These are phyloP conservation scores for Megaustenia siamemsis DNA, from an alignment of 2,888 invertebrate species.

Conservation along the genomic window DNA sequence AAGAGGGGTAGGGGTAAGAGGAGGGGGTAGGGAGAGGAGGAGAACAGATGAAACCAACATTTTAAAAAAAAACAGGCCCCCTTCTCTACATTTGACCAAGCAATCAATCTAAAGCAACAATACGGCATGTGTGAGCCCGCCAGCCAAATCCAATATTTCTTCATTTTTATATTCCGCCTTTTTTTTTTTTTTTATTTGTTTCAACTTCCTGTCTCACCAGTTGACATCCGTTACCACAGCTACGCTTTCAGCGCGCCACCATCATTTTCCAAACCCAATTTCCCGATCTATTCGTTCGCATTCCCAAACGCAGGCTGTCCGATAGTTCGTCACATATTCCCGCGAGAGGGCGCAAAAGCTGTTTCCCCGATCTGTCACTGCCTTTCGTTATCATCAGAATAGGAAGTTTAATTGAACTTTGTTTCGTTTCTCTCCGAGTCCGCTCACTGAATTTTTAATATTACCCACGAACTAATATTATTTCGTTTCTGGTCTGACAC, in stretches of 20 bases:
- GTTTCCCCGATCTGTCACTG: not conserved
- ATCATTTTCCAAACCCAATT: not conserved
- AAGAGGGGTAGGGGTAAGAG: too few relatives aligned
- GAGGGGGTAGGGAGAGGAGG: too few relatives aligned
- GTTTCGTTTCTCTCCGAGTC: not conserved
- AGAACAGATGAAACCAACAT: too few relatives aligned
- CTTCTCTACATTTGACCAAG: too few relatives aligned
- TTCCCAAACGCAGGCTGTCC: not conserved
- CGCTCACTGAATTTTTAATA: not conserved
- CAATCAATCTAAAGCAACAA: too few relatives aligned
- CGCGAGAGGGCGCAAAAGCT: not conserved
- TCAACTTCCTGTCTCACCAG: not conserved
- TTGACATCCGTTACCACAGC: not conserved
- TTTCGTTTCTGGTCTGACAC: not conserved
- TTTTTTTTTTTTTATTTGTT: too few relatives aligned
- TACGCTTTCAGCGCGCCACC: not conserved
- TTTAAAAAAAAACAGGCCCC: too few relatives aligned
- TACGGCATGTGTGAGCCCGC: too few relatives aligned
- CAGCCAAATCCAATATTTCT: too few relatives aligned
- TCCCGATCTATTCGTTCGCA: not conserved
- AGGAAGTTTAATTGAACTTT: not conserved
- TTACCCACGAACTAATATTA: not conserved
- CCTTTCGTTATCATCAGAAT: not conserved
- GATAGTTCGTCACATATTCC: not conserved
- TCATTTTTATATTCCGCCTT: too few relatives aligned